Percentiles rank a stretch among this genome's conserved stretches.
Evolutionary conservation across 2,888 invertebrate genomes (phyloP).

Genomic region (Hypolimnas misippus): DNA sequence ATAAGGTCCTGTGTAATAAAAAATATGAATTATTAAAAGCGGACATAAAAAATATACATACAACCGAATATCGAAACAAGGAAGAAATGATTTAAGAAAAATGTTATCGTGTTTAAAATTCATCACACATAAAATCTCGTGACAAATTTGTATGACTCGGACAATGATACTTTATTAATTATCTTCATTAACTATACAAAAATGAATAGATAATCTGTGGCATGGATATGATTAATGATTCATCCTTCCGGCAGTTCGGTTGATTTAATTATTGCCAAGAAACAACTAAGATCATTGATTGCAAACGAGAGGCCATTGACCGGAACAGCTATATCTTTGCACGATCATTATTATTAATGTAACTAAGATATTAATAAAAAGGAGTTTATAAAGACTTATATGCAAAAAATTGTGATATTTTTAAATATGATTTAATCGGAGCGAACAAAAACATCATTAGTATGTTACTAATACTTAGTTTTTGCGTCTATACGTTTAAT

Average conservation of each 20-base stretch:
- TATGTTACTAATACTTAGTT: too few relatives aligned
- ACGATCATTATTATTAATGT: not conserved
- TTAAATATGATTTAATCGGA: too few relatives aligned
- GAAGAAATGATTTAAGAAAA: too few relatives aligned
- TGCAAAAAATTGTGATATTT: too few relatives aligned
- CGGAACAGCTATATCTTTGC: not conserved
- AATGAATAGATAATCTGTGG: not conserved
- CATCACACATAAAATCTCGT: too few relatives aligned
- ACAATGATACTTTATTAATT: too few relatives aligned
- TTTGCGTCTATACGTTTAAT: too few relatives aligned
- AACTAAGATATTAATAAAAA: not conserved
- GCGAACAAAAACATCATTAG: too few relatives aligned
- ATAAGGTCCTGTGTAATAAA: not conserved
- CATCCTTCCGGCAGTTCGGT: conserved; percentile 18
- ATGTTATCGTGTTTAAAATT: too few relatives aligned
- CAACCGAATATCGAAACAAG: not conserved
- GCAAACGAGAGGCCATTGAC: conserved; percentile 19
- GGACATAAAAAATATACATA: too few relatives aligned
- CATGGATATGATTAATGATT: conserved; percentile 13
- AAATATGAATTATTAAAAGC: too few relatives aligned
- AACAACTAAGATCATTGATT: conserved; percentile 21
- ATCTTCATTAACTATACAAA: not conserved
- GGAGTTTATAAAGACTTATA: not conserved
- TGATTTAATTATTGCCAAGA: conserved; percentile 25
- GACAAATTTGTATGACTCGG: too few relatives aligned